Conservation (phyloP, 1,140 invertebrate species). For the Cepaea nemoralis region DNA sequence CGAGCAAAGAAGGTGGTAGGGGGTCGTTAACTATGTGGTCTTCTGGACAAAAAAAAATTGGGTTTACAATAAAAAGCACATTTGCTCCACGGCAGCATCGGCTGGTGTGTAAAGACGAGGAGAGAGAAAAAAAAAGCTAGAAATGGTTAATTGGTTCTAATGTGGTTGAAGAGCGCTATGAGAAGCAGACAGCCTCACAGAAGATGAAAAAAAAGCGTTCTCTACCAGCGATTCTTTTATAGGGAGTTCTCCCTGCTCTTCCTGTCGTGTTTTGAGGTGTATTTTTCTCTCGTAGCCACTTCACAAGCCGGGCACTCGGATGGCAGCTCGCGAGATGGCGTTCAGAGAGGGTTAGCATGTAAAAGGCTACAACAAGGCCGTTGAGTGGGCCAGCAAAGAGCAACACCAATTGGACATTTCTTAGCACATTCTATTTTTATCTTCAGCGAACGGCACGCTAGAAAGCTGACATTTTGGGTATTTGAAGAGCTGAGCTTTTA, state of each 20-base stretch:
- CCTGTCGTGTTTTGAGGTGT: background rate
- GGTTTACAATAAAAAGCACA: slow-evolving; percentile 20
- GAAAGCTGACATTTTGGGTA: background rate
- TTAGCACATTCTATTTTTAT: background rate
- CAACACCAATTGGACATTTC: slow-evolving; percentile 12
- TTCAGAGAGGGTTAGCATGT: slow-evolving; percentile 1
- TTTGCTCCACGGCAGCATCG: background rate
- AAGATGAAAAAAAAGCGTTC: too few relatives aligned
- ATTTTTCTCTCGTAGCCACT: background rate
- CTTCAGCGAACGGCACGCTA: background rate
- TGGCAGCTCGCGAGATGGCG: background rate
- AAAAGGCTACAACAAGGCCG: background rate
- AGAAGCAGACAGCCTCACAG: slow-evolving; percentile 1
- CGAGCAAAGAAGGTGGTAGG: background rate
- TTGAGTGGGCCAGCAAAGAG: background rate
- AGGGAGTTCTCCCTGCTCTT: background rate
- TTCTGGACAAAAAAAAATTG: background rate
- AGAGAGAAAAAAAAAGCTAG: background rate
- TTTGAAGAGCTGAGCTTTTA: background rate
- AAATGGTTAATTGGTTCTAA: slow-evolving; percentile 14
- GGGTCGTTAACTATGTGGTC: slow-evolving; percentile 12
- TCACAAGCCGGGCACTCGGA: background rate
- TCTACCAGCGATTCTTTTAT: background rate
- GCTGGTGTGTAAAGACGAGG: background rate
- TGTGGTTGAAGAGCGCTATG: slow-evolving; percentile 5